Conservation (phyloP, 2,888 invertebrate species). For the Epirrhoe alternata region DNA sequence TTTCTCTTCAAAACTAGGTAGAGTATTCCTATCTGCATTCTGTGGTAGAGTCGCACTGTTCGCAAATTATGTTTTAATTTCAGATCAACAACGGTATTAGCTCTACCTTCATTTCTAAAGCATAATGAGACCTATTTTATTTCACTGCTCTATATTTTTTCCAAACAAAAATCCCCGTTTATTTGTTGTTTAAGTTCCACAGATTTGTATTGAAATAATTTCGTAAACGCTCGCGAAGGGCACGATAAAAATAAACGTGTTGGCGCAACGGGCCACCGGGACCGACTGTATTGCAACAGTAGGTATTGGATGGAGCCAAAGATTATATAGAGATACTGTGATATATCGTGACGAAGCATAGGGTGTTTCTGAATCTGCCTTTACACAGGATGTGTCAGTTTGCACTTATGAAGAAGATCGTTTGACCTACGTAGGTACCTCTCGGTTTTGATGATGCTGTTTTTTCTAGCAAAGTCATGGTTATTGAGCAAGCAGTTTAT, state of each 20-base stretch:
- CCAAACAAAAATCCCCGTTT: neutral
- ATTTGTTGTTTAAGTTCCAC: neutral
- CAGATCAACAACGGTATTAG: too few species aligned
- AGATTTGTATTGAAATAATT: constrained; percentile 44
- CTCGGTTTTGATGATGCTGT: too few species aligned
- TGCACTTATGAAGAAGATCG: too few species aligned
- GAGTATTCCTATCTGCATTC: too few species aligned
- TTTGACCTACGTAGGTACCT: too few species aligned
- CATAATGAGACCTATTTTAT: too few species aligned
- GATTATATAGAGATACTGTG: constrained; percentile 3
- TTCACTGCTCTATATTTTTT: neutral
- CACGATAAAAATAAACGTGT: constrained; percentile 67
- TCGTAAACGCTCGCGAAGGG: constrained; percentile 50
- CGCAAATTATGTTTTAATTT: too few species aligned
- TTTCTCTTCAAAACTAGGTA: too few species aligned
- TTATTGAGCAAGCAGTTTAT: too few species aligned
- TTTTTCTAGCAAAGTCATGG: too few species aligned
- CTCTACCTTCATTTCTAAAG: too few species aligned
- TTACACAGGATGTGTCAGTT: neutral
- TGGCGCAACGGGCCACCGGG: constrained; percentile 47
- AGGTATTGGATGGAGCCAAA: constrained; percentile 4
- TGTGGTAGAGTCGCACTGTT: too few species aligned
- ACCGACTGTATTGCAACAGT: constrained; percentile 52
- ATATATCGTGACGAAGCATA: neutral
- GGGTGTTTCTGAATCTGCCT: neutral